Evolutionary conservation across 2,797 vertebrate genomes (phyloP).

Genomic region (Salarias fasciatus): DNA sequence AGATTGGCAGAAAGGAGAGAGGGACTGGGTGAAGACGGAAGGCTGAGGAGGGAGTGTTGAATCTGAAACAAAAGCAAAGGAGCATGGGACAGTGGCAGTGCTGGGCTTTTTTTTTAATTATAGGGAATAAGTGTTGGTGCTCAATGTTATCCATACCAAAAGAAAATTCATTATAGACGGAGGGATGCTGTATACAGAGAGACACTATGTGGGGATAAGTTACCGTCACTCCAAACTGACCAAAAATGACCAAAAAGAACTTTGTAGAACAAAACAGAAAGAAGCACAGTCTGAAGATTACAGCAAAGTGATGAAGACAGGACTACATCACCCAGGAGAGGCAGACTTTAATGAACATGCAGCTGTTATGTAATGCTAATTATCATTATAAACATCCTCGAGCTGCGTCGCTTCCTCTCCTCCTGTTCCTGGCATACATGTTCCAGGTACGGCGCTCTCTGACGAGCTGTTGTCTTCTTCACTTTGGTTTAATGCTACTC

Average conservation of each 20-base stretch:
- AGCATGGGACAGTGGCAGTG: conserved; percentile 13
- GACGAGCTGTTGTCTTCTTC: not conserved
- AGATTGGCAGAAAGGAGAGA: not conserved
- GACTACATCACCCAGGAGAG: conserved; percentile 24
- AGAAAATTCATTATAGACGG: conserved; percentile 4
- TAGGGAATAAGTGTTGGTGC: not conserved
- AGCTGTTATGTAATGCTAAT: conserved; percentile 30
- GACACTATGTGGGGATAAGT: not conserved
- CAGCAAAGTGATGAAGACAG: conserved; percentile 9
- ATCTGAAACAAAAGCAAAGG: conserved; percentile 31
- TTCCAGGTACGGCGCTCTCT: not conserved
- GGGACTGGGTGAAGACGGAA: conserved; percentile 15
- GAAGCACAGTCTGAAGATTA: not conserved
- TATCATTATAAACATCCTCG: conserved; percentile 29
- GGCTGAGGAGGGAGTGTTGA: conserved; percentile 7
- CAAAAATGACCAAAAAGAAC: not conserved
- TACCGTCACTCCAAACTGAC: not conserved
- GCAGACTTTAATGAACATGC: conserved; percentile 15
- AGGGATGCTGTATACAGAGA: not conserved
- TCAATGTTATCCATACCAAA: conserved; percentile 4
- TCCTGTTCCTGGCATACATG: no score
- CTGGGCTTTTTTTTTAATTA: conserved; percentile 23
- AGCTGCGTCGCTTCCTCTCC: conserved; percentile 19
- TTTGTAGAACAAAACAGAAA: not conserved
- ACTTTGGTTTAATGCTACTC: not conserved